A percentile compares a stretch with the other conserved stretches of the same genome.
Conservation (phyloP, 2,113 vertebrate genomes). For the Murina feae region DNA sequence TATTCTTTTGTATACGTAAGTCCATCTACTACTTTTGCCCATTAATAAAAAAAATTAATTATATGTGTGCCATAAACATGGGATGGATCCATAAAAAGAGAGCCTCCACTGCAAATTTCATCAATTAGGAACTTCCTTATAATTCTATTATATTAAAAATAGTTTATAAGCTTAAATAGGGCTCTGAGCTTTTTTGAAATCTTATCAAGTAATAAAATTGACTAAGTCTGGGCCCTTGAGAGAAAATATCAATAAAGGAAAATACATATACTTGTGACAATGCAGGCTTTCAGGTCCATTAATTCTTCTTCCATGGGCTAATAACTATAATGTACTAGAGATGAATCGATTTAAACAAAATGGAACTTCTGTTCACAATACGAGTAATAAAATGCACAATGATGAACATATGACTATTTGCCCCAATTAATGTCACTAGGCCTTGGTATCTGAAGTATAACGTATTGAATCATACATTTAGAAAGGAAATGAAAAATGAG, state of each 20-base stretch:
- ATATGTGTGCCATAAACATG: background rate
- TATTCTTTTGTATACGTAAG: background rate
- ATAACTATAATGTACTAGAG: conserved; percentile 6
- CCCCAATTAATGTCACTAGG: background rate
- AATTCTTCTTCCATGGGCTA: conserved; percentile 10
- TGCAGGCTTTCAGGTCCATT: background rate
- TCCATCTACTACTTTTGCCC: background rate
- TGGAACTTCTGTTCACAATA: background rate
- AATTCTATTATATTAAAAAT: background rate
- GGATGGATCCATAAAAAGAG: background rate
- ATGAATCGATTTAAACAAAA: conserved; percentile 13
- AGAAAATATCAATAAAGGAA: background rate
- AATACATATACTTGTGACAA: conserved; percentile 1
- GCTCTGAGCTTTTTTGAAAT: too few relatives aligned
- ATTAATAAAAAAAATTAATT: background rate
- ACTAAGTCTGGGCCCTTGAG: background rate
- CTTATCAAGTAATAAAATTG: background rate
- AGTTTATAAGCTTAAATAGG: background rate
- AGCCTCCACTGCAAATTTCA: background rate
- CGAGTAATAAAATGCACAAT: conserved; percentile 5
- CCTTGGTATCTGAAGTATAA: background rate
- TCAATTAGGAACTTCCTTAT: conserved; percentile 11
- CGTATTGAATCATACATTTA: background rate
- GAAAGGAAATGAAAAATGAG: background rate
- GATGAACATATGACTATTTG: background rate